A percentile compares a stretch with the other conserved stretches of the same genome.
These are phyloP conservation scores for Euschistus heros DNA, from an alignment of 1,140 invertebrate genomes.

Conservation along the genomic window DNA sequence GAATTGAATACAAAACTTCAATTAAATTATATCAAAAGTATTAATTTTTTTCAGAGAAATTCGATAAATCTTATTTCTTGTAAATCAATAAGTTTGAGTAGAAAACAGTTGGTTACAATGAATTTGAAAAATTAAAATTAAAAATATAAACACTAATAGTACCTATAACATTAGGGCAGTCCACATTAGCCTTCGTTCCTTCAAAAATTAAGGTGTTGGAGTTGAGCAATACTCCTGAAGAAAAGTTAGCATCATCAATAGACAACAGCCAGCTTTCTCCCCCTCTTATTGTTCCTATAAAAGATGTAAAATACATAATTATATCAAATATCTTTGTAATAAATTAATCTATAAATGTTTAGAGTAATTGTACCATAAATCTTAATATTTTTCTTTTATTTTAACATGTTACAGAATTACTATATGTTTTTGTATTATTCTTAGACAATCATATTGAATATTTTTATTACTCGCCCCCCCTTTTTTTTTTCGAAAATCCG, in stretches of 20 bases:
- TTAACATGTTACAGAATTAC: no score
- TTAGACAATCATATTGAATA: no score
- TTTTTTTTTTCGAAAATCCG: no score
- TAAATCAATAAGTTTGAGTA: neutral
- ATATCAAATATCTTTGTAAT: slow-evolving; percentile 26
- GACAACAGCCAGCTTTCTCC: slow-evolving; percentile 34
- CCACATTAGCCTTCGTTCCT: slow-evolving; percentile 25
- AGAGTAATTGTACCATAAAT: no score
- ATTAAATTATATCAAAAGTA: slow-evolving; percentile 2
- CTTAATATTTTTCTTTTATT: no score
- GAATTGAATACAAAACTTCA: slow-evolving; percentile 1
- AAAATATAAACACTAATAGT: slow-evolving; percentile 9
- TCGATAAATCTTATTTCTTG: neutral
- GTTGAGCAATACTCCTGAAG: slow-evolving; percentile 33
- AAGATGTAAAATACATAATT: slow-evolving; percentile 20
- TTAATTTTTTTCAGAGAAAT: neutral
- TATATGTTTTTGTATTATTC: no score
- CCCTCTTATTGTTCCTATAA: slow-evolving; percentile 36
- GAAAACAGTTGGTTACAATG: neutral
- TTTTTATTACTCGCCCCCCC: no score
- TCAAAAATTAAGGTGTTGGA: slow-evolving; percentile 35
- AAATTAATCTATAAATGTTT: slow-evolving; percentile 13
- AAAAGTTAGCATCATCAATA: slow-evolving; percentile 35
- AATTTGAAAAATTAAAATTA: neutral
- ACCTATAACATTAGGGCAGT: slow-evolving; percentile 27